A percentile compares a stretch with the other conserved stretches of the same genome.
Evolutionary conservation across 2,113 vertebrate genomes (phyloP).

Genomic region (Nesogale talazaci): DNA sequence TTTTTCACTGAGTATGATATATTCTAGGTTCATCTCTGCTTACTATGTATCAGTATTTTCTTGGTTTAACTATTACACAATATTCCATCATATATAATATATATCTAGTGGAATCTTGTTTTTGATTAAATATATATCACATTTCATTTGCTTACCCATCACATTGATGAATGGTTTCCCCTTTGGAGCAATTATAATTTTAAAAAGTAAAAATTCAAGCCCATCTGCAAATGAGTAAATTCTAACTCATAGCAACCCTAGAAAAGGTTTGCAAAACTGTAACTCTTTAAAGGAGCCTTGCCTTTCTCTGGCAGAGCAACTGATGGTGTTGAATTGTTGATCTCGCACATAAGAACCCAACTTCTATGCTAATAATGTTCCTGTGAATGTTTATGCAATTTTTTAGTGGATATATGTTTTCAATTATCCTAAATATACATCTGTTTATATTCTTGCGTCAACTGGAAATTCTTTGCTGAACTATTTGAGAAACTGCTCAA

Average conservation of each 20-base stretch:
- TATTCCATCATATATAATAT: neutral
- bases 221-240: too few species aligned
- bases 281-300: too few species aligned
- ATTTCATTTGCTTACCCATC: neutral
- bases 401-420: neutral
- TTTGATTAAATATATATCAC: neutral
- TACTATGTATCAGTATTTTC: neutral
- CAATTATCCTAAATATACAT: neutral
- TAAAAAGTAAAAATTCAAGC: too few species aligned
- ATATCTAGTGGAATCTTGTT: too few species aligned
- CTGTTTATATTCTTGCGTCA: neutral
- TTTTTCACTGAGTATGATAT: neutral
- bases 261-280: too few species aligned
- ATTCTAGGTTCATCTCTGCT: neutral
- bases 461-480: neutral
- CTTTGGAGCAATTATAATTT: neutral
- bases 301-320: too few species aligned
- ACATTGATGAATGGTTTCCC: neutral
- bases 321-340: too few species aligned
- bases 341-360: too few species aligned
- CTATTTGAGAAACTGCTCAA: neutral
- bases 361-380: neutral
- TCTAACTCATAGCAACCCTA: too few species aligned
- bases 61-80: neutral
- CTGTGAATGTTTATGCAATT: neutral